Conservation (phyloP, 1,140 invertebrate species). For the Drosophila bocqueti region DNA sequence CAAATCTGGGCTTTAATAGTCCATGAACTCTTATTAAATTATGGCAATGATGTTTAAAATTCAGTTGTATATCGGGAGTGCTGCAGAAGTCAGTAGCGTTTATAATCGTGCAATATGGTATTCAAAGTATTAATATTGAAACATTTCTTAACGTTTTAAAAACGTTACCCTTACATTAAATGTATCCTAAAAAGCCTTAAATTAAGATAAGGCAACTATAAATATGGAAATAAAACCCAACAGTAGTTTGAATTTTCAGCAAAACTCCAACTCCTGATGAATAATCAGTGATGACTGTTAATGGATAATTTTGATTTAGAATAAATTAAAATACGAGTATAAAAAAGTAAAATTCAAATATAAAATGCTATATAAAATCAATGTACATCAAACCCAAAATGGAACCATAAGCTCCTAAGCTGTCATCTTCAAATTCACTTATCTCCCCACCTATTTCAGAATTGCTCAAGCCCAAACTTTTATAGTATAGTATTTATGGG, state of each 20-base stretch:
- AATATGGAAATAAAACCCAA: neutral
- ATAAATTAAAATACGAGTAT: no score
- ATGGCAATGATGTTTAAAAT: neutral
- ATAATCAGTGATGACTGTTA: no score
- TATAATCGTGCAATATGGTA: no score
- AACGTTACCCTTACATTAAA: no score
- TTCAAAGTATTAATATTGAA: no score
- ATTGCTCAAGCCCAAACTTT: neutral
- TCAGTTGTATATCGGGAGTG: neutral
- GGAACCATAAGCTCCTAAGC: neutral
- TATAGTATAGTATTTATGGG: slow-evolving; percentile 17
- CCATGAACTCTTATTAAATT: slow-evolving; percentile 11
- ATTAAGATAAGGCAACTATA: neutral
- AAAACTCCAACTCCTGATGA: neutral
- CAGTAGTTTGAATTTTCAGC: neutral
- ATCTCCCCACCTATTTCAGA: neutral
- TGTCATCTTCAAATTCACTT: neutral
- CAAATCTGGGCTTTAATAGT: slow-evolving; percentile 33
- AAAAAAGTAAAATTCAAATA: neutral
- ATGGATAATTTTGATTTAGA: no score
- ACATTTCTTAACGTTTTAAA: no score
- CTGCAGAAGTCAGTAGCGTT: neutral
- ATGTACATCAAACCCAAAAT: neutral
- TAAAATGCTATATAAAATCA: neutral
- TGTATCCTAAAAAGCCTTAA: no score